A percentile compares a stretch with the other conserved stretches of the same genome.
Evolutionary conservation across 1,140 invertebrate species (phyloP).

Genomic region (Calycopis cecrops): DNA sequence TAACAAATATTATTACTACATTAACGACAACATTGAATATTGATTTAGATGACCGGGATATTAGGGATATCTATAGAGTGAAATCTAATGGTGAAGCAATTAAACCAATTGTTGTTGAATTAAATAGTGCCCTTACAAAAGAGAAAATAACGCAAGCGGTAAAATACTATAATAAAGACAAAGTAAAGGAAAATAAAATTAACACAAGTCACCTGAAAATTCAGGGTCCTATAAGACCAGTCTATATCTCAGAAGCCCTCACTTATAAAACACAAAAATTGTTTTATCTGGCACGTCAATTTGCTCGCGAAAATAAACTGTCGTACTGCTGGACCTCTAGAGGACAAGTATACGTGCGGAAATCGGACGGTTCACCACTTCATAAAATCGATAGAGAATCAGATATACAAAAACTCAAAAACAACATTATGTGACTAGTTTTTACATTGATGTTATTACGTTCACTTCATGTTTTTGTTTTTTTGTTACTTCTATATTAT

Average conservation of each 20-base stretch:
- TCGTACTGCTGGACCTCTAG: neutral
- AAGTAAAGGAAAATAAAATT: neutral
- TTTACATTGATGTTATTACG: too few species aligned
- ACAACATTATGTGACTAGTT: neutral
- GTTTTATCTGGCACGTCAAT: too few species aligned
- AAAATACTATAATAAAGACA: neutral
- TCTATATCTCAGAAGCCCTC: too few species aligned
- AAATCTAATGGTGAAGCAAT: neutral
- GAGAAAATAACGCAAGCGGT: neutral
- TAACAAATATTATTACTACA: neutral
- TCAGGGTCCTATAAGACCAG: too few species aligned
- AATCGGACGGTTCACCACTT: neutral
- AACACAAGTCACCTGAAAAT: too few species aligned
- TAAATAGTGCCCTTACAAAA: slow-evolving; percentile 2
- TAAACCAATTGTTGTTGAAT: slow-evolving; percentile 9
- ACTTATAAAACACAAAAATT: too few species aligned
- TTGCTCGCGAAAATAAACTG: too few species aligned
- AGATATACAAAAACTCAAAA: neutral
- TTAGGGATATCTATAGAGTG: slow-evolving; percentile 9
- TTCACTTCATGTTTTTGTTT: neutral
- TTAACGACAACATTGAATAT: slow-evolving; percentile 5
- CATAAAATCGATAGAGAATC: neutral
- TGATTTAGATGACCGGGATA: neutral
- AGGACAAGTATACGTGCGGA: neutral
- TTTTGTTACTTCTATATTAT: neutral